Base-by-base conservation (phyloP, 2,797 vertebrate species). In the Centroberyx gerrardi region DNA sequence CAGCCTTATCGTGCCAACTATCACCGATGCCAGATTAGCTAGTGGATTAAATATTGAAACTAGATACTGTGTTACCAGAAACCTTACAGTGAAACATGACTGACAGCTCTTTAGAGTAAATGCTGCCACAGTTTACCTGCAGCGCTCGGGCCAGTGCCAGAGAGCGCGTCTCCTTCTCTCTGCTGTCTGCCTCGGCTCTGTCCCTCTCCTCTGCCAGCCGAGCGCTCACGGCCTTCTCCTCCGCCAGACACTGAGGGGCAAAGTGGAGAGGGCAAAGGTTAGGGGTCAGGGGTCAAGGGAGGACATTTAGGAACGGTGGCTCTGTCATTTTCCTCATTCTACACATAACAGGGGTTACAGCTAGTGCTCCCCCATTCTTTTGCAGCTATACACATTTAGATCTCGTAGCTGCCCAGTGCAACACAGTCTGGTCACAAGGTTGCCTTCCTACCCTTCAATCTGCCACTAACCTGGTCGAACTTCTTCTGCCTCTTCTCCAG, bases 401-500 rank as follows among this genome's bases (percentile, higher is more conserved):
- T 22, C 22, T 22, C 22, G 1, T 22, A 22, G 22, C 1, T 22
- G 22, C 22, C 1, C 22, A 22, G 22, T 22, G 22, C 22, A 22
- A 22, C 22, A 22, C 22, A 22, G 22, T 22, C 22, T 22, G 22
- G 22, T 22, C 22, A 22, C 22, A 22, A 22, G 22, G 22, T 22
- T 22, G 22, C 22, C 22, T 33, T 33, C 31, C 31, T 33, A 6
- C 2, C 31, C 3, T 40, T 5, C 27, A 28, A 15, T 29, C n/a
- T 48, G 12, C 9, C 5, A 36, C 80, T 53, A 17, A 97, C 97
- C 96, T 98, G 97, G 89, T 98, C 97, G 4, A 98, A 98, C 83
- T 97, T 98, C 90, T 97, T 97, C 91, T 98, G 97, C 83, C 96
- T 96, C 92, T 98, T 98, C 85, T 98, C 97, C 22, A 98, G 94